Conservation (phyloP, 2,113 vertebrate species). For the Naja naja region DNA sequence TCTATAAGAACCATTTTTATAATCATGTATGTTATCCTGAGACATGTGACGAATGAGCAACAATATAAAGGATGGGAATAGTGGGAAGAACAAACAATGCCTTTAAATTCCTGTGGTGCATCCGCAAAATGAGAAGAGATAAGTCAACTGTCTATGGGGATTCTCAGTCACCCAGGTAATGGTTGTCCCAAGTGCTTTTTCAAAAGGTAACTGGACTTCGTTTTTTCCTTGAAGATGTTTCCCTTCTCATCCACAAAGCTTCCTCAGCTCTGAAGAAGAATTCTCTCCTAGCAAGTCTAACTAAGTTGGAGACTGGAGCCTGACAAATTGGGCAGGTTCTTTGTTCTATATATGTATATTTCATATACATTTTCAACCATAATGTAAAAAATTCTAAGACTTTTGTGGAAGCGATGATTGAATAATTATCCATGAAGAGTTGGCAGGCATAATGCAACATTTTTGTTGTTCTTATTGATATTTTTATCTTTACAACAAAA, state of each 20-base stretch:
- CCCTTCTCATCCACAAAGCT: too few relatives aligned
- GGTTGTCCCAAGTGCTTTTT: too few relatives aligned
- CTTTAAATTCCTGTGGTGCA: neutral
- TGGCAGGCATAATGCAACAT: neutral
- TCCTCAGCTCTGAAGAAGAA: too few relatives aligned
- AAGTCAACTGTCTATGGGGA: neutral
- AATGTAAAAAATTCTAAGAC: neutral
- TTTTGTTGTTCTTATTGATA: neutral
- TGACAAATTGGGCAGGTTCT: neutral
- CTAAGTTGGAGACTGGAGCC: neutral
- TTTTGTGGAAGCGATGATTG: neutral
- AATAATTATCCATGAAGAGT: neutral
- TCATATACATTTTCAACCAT: neutral
- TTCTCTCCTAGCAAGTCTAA: neutral
- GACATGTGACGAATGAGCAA: neutral
- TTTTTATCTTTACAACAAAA: neutral
- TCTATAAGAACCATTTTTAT: neutral
- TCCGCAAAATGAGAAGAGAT: neutral
- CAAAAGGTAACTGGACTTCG: too few relatives aligned
- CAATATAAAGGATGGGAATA: neutral
- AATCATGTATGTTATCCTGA: neutral
- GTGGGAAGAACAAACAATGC: neutral
- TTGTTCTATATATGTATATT: neutral
- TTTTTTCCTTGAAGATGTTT: too few relatives aligned
- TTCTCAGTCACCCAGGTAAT: too few relatives aligned